Evolutionary conservation across 1,140 invertebrate species (phyloP).

Genomic region (Brachionus rotundiformis): DNA sequence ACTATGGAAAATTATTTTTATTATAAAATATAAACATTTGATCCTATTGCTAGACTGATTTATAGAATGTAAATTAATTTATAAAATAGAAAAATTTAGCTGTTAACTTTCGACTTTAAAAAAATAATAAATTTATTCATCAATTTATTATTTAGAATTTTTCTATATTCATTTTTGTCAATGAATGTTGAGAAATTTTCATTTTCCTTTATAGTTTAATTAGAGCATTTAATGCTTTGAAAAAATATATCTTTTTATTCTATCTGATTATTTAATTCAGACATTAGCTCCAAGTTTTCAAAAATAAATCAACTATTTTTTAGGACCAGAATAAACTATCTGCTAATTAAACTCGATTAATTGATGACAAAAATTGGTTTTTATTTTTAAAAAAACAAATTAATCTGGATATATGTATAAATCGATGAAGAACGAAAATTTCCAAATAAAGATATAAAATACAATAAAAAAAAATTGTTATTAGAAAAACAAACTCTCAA

Average conservation of each 20-base stretch:
- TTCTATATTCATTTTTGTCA: too few relatives aligned
- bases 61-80: background rate
- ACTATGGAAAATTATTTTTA: background rate
- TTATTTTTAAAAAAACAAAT: background rate
- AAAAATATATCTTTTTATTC: too few relatives aligned
- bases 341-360: background rate
- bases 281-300: background rate
- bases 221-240: too few relatives aligned
- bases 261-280: too few relatives aligned
- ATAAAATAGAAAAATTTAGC: background rate
- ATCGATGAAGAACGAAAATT: background rate
- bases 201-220: too few relatives aligned
- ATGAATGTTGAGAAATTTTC: too few relatives aligned
- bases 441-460: background rate
- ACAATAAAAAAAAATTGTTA: background rate
- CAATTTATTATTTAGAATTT: too few relatives aligned
- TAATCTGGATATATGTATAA: background rate
- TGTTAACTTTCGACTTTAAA: background rate
- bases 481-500: background rate
- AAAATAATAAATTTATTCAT: too few relatives aligned
- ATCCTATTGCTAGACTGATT: background rate
- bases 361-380: background rate
- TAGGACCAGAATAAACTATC: background rate
- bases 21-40: background rate
- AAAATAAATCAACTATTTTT: background rate